Percentiles rank a stretch among this genome's conserved stretches.
These are phyloP conservation scores for Dorcus parallelipipedus DNA, from an alignment of 2,888 invertebrate species.

Conservation along the genomic window DNA sequence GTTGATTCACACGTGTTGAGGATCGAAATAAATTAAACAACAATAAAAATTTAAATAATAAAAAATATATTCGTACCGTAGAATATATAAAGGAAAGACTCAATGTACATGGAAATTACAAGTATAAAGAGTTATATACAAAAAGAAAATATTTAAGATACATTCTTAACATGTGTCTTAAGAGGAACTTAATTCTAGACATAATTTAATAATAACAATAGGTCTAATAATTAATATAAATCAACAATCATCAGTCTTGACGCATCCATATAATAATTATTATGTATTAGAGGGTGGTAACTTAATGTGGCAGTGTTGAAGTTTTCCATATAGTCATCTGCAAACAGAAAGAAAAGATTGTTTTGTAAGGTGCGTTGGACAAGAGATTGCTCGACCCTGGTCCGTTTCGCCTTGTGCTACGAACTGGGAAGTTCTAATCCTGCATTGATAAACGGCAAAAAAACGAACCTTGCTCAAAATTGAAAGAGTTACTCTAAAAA, in stretches of 20 bases:
- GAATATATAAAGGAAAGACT: slow-evolving; percentile 20
- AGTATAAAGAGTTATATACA: slow-evolving; percentile 25
- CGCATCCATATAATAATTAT: slow-evolving; percentile 39
- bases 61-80: slow-evolving; percentile 24
- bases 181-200: slow-evolving; percentile 46
- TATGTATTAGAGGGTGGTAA: slow-evolving; percentile 42
- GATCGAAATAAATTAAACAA: no score
- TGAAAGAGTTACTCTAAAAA: background rate
- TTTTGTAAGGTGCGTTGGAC: background rate
- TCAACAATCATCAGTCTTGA: slow-evolving; percentile 51
- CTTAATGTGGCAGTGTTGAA: slow-evolving; percentile 48
- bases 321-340: slow-evolving; percentile 38
- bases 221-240: slow-evolving; percentile 43
- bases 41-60: slow-evolving; percentile 8
- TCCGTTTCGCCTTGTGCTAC: slow-evolving; percentile 29
- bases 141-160: slow-evolving; percentile 21
- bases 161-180: slow-evolving; percentile 25
- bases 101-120: slow-evolving; percentile 19
- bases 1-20: no score
- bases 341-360: slow-evolving; percentile 23
- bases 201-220: slow-evolving; percentile 50
- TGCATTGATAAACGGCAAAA: slow-evolving; percentile 21
- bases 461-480: slow-evolving; percentile 5
- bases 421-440: slow-evolving; percentile 17
- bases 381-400: slow-evolving; percentile 33